Evolutionary conservation across 2,113 vertebrate genomes (phyloP).

Genomic region (Clarias magur): DNA sequence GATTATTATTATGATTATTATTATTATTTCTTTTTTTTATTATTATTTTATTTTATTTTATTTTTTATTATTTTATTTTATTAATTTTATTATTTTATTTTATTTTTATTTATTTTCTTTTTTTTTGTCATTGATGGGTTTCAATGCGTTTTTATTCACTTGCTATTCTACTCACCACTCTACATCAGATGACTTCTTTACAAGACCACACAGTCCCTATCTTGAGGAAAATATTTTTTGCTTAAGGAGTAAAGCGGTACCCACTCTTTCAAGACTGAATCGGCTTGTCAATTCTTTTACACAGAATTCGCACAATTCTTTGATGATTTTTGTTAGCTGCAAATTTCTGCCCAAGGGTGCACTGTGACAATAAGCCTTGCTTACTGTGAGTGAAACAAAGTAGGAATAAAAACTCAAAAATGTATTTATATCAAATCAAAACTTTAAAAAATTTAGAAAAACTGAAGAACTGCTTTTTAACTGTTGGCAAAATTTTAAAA

Average conservation of each 20-base stretch:
- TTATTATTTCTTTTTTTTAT: no score
- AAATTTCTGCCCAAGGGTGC: conserved; percentile 17
- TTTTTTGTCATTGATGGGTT: background rate
- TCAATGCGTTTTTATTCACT: background rate
- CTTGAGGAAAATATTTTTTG: conserved; percentile 13
- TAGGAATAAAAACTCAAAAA: background rate
- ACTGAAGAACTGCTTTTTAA: background rate
- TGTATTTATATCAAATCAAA: background rate
- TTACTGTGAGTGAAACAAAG: background rate
- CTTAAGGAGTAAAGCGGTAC: background rate
- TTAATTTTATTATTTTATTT: no score
- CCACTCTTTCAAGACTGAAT: background rate
- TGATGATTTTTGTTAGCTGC: conserved; percentile 18
- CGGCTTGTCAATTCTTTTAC: conserved; percentile 1
- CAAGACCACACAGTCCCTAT: background rate
- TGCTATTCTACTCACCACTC: background rate
- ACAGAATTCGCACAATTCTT: conserved; percentile 24
- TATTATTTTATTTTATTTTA: no score
- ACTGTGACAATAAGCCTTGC: background rate
- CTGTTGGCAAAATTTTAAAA: background rate
- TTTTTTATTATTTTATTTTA: no score
- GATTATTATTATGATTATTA: no score
- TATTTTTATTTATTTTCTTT: no score
- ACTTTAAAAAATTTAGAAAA: background rate
- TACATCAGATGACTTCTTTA: background rate